Evolutionary conservation across 2,888 invertebrate species (phyloP).

Genomic region (Geotrupes spiniger): DNA sequence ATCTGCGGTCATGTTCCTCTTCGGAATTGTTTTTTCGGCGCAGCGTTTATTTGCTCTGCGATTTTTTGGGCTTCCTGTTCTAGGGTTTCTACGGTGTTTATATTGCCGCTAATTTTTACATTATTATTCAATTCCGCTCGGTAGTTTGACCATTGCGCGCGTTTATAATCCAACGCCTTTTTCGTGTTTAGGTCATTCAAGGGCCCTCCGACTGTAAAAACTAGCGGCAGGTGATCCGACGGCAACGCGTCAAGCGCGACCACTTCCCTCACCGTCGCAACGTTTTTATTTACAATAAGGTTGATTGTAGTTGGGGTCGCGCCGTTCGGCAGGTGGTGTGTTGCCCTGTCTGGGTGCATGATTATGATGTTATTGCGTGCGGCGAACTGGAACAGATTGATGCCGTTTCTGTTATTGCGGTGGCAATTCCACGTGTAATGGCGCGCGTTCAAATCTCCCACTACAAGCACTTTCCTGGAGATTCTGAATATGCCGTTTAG

Average conservation of each 20-base stretch:
- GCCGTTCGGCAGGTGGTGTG: constrained; percentile 20
- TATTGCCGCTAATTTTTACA: constrained; percentile 9
- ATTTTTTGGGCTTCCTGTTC: no score
- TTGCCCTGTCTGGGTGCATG: constrained; percentile 12
- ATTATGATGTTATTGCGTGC: constrained; percentile 6
- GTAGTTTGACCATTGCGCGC: constrained; percentile 8
- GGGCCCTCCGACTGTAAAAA: no score
- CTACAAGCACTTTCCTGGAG: no score
- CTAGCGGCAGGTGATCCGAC: no score
- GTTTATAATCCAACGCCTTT: neutral
- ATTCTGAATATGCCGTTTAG: constrained; percentile 12
- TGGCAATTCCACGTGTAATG: constrained; percentile 23
- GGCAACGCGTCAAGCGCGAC: no score
- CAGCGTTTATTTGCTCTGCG: no score
- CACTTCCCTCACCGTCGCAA: no score
- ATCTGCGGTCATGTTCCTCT: no score
- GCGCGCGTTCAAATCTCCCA: no score
- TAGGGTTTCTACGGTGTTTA: no score
- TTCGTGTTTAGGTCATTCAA: no score
- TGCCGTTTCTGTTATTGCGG: constrained; percentile 21
- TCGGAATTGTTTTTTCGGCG: no score
- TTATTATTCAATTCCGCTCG: neutral
- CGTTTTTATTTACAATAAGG: constrained; percentile 19
- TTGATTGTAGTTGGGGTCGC: constrained; percentile 19
- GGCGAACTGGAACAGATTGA: constrained; percentile 15